Evolutionary conservation across 2,113 vertebrate genomes (phyloP).

Genomic region (Thinocorus orbignyianus): DNA sequence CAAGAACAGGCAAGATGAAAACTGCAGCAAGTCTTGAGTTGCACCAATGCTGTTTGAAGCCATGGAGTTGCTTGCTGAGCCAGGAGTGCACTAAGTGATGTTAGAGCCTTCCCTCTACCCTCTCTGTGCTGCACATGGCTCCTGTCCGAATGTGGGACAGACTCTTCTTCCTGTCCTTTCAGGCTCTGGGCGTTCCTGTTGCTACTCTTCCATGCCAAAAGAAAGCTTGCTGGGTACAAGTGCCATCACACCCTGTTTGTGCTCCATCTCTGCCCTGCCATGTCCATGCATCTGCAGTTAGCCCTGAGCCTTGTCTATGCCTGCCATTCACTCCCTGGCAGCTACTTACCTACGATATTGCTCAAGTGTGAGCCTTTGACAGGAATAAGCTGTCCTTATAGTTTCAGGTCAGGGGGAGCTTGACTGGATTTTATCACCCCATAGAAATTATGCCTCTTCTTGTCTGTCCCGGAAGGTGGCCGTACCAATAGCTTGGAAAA

Average conservation of each 20-base stretch:
- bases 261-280: not conserved
- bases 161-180: not conserved
- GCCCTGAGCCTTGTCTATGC: not conserved
- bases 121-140: not conserved
- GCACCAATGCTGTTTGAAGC: not conserved
- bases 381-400: not conserved
- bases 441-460: not conserved
- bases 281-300: rapidly evolving
- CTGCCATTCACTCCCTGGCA: not conserved
- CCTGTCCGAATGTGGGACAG: not conserved
- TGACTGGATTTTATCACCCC: not conserved
- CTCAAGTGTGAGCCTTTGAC: not conserved
- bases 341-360: not conserved
- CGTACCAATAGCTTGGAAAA: not conserved
- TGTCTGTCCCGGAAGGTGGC: not conserved
- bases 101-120: not conserved
- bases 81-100: not conserved
- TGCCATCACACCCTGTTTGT: not conserved
- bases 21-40: not conserved
- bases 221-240: not conserved
- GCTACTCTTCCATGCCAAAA: not conserved
- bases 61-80: rapidly evolving
- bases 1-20: not conserved
- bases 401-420: not conserved
- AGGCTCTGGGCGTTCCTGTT: not conserved